These are phyloP conservation scores for Hydraecia micacea DNA, from an alignment of 2,888 invertebrate species.

Conservation along the genomic window DNA sequence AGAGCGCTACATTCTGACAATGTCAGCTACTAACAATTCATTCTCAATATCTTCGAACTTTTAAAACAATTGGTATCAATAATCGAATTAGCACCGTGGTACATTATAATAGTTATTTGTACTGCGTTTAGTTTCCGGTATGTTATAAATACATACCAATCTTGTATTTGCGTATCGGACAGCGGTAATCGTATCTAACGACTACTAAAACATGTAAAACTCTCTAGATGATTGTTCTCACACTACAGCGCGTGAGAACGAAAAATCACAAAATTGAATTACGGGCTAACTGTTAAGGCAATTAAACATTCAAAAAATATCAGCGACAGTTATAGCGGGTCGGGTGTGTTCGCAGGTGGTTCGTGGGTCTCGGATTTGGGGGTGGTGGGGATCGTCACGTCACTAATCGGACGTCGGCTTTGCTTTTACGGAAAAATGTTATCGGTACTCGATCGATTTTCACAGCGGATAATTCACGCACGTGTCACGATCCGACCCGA, in stretches of 20 bases:
- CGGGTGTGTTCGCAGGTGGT: slow-evolving; percentile 82
- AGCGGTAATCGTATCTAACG: slow-evolving; percentile 77
- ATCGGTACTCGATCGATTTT: slow-evolving; percentile 85
- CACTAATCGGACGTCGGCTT: slow-evolving; percentile 86
- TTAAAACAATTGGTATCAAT: slow-evolving; percentile 63
- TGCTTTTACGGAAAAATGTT: slow-evolving; percentile 83
- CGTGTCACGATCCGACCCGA: slow-evolving; percentile 80
- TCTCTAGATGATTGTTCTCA: slow-evolving; percentile 83
- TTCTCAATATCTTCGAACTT: slow-evolving; percentile 48
- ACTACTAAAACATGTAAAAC: slow-evolving; percentile 79
- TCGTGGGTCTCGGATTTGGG: slow-evolving; percentile 85
- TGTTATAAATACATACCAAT: slow-evolving; percentile 73
- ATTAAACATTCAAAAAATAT: slow-evolving; percentile 85
- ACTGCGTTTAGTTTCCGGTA: slow-evolving; percentile 68
- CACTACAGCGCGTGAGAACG: slow-evolving; percentile 86
- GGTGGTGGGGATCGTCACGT: slow-evolving; percentile 81
- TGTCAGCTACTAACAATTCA: slow-evolving; percentile 53
- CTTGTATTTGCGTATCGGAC: slow-evolving; percentile 82
- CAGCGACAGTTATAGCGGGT: slow-evolving; percentile 84
- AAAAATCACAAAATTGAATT: slow-evolving; percentile 82
- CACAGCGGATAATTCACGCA: slow-evolving; percentile 89
- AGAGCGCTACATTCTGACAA: slow-evolving; percentile 29
- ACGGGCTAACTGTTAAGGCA: slow-evolving; percentile 84
- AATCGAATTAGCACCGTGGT: slow-evolving; percentile 69
- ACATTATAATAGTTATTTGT: slow-evolving; percentile 66